A percentile compares a stretch with the other conserved stretches of the same genome.
Evolutionary conservation across 1,140 invertebrate species (phyloP).

Genomic region (Pachypsylla venusta): DNA sequence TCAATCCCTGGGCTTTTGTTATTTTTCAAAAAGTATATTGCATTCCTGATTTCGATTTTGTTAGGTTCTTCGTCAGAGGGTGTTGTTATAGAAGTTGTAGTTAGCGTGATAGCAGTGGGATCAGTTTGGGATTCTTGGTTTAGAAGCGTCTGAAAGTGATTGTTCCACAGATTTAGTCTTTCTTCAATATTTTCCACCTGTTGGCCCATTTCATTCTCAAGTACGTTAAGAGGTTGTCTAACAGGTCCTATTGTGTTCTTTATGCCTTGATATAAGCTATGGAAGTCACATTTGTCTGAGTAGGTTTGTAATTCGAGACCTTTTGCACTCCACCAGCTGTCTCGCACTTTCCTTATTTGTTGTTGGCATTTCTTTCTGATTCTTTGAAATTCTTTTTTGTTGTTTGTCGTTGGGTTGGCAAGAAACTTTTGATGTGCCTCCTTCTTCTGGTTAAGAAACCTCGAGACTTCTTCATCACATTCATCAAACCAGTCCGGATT

Average conservation of each 20-base stretch:
- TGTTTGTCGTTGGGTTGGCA: background rate
- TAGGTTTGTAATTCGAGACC: background rate
- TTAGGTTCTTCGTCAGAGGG: background rate
- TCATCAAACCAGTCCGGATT: background rate
- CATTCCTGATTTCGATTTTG: background rate
- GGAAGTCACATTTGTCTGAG: background rate
- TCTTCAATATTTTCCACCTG: background rate
- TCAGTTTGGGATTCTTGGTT: background rate
- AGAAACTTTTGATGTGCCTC: background rate
- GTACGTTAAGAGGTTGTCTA: background rate
- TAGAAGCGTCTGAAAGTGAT: background rate
- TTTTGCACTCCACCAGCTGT: background rate
- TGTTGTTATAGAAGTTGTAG: background rate
- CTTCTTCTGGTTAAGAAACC: background rate
- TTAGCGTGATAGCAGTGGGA: background rate
- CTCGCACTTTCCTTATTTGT: background rate
- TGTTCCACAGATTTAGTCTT: background rate
- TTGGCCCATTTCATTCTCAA: background rate
- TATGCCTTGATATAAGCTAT: background rate
- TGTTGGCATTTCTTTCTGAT: background rate
- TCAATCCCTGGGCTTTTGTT: background rate
- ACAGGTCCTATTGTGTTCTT: background rate
- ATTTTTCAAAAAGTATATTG: background rate
- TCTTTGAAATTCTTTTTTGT: background rate
- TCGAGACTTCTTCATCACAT: background rate